Base-by-base conservation (phyloP, 2,888 invertebrate genomes). In the Philereme vetulata region DNA sequence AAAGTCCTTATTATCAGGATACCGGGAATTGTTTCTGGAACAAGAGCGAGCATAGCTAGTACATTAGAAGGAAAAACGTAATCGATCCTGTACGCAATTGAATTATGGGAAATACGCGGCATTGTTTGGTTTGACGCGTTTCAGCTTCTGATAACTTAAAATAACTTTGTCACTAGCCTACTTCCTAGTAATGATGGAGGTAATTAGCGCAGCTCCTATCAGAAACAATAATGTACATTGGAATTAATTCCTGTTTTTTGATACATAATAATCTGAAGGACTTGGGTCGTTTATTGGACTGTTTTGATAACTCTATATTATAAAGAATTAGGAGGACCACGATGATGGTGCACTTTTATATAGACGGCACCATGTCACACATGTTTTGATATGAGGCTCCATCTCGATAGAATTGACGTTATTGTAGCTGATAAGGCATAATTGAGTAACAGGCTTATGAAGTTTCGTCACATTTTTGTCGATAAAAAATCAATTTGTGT, bases 401-500 rank as follows among this genome's bases (percentile, higher is more conserved):
- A 75, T 77, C 77, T 78, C 68, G 63, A 74, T 74, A 69, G 65
- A 74, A 76, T 74, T 84, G 86, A 87, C 88, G 84, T 84, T 82
- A 80, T 78, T 81, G 70, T 72, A 64, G 67, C 69, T 76, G 88
- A 90, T 89, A 90, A 88, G 73, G 72, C 72, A 70, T 72, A 76
- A 74, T 84, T 83, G 82, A 80, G 82, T 81, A 82, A 84, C 80
- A 71, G 74, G 72, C 81, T 81, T 77, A 76, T 76, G 72, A 74
- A 72, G 77, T 86, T 82, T 84, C 85, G 81, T 85, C 84, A 86
- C 81, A 78, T 80, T 76, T 78, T 76, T 69, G 68, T 77, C 72
- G 85, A 86, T 88, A 86, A 87, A 83, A 85, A 88, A 85, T 88
- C 88, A 90, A 90, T 89, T 90, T 89, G 80, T 88, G 88, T 89